Evolutionary conservation across 2,888 invertebrate genomes (phyloP), one percentile per base, ranked within the genome.

Genomic region (Pachymerium ferrugineum): DNA sequence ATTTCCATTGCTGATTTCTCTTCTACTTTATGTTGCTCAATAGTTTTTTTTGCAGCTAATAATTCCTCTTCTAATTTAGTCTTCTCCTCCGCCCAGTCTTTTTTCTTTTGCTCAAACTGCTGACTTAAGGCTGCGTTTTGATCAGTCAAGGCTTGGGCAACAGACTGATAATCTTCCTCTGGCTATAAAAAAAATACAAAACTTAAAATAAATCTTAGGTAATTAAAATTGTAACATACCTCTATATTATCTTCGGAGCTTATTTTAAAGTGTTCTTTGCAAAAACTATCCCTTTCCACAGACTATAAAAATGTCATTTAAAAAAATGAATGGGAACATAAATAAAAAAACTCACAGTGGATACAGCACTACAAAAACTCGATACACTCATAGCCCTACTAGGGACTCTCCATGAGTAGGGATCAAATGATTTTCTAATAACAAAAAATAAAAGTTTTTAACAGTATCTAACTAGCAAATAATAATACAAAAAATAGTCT

Each of bases 331-430:
- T 62, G 12, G 16, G 19, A 67, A 71, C 10, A 71, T 22, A 38
- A 19, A 22, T 25, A 38, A 4, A 28, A 3, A 16, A 14, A 47
- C 70, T 74, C 25, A 72, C 67, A 67, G 54, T 19, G 6, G 73
- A 74, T 69, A 72, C 28, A 70, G 70, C 22, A 25, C 75, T 75
- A 6, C 22, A 28, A 8, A 75, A 35, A 74, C 75, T 75, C 19
- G 75, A 35, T 8, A 75, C 14, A 38, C 74, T 75, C 12, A 35
- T 29, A 16, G 68, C 71, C 68, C 75, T 19, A 69, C 75, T 75
- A 12, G 74, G 75, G 0, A 54, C 29, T 33, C 47, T 70, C 74
- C 75, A 75, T 22, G 42, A 29, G 47, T 25, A 70, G 3, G 25
- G 54, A 28, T 33, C 70, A 69, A 29, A 16, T n/a, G 42, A 62